A percentile compares a stretch with the other conserved stretches of the same genome.
These are phyloP conservation scores for Elanoides forficatus DNA, from an alignment of 2,113 vertebrate genomes.

Conservation along the genomic window DNA sequence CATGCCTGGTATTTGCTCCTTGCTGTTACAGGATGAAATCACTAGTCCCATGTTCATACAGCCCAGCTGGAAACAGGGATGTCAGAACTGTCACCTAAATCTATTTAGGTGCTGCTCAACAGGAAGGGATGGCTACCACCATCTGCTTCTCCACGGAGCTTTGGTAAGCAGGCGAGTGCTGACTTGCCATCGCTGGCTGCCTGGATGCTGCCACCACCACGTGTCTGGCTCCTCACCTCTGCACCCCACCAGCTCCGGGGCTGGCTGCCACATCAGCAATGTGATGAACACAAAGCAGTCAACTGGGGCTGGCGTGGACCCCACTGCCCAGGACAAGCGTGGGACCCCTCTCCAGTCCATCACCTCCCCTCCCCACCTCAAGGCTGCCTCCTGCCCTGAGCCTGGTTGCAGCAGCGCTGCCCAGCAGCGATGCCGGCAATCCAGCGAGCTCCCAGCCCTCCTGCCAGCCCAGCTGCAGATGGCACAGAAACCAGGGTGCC, in stretches of 20 bases:
- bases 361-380: rapidly evolving
- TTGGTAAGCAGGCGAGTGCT: background rate
- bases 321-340: background rate
- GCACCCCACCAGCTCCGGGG: background rate
- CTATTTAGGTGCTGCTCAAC: background rate
- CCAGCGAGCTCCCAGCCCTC: rapidly evolving
- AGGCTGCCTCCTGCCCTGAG: background rate
- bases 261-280: background rate
- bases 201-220: rapidly evolving
- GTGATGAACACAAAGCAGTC: background rate
- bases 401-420: background rate
- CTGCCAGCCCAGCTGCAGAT: background rate
- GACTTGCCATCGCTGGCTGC: rapidly evolving
- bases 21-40: background rate
- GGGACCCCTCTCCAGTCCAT: background rate
- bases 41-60: background rate
- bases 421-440: rapidly evolving
- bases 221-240: background rate
- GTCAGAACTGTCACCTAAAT: background rate
- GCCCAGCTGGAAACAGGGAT: background rate
- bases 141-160: background rate
- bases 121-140: background rate
- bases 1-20: background rate
- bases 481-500: background rate
- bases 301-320: background rate